Percentiles rank a stretch among this genome's conserved stretches.
These are phyloP conservation scores for Stegodyphus dumicola DNA, from an alignment of 1,140 invertebrate species.

Conservation along the genomic window DNA sequence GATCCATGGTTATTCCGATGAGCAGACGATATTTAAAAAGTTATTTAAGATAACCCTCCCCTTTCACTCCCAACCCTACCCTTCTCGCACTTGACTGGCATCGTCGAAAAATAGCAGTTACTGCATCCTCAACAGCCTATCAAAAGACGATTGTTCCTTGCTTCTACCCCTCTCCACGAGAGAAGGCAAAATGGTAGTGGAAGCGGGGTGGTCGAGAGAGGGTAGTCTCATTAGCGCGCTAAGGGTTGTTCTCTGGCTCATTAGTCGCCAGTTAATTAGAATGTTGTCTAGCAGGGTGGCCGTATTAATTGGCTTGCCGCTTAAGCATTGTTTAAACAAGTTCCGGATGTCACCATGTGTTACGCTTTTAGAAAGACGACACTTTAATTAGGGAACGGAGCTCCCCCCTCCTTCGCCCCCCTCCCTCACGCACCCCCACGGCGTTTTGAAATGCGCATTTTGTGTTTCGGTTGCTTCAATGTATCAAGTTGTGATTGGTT, in stretches of 20 bases:
- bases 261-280: slow-evolving; percentile 57
- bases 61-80: slow-evolving; percentile 2
- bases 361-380: slow-evolving; percentile 54
- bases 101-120: background rate
- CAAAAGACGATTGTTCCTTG: slow-evolving; percentile 49
- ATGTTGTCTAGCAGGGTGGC: slow-evolving; percentile 55
- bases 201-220: background rate
- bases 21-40: slow-evolving; percentile 12
- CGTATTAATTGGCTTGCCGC: slow-evolving; percentile 57
- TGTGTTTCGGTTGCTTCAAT: background rate
- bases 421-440: too few species aligned
- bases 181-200: background rate
- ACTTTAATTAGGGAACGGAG: slow-evolving; percentile 54
- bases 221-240: slow-evolving; percentile 49
- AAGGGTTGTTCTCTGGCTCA: slow-evolving; percentile 55
- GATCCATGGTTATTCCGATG: too few species aligned
- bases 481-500: slow-evolving; percentile 22
- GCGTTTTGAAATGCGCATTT: background rate
- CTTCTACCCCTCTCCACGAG: background rate
- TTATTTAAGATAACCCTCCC: slow-evolving; percentile 11
- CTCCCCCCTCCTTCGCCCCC: background rate
- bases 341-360: slow-evolving; percentile 55
- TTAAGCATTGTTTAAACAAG: slow-evolving; percentile 59
- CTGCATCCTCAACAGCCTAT: slow-evolving; percentile 15
- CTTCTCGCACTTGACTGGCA: background rate